Evolutionary conservation across 2,888 invertebrate genomes (phyloP), one percentile per base, ranked within the genome.

Genomic region (Agrochola lychnidis): DNA sequence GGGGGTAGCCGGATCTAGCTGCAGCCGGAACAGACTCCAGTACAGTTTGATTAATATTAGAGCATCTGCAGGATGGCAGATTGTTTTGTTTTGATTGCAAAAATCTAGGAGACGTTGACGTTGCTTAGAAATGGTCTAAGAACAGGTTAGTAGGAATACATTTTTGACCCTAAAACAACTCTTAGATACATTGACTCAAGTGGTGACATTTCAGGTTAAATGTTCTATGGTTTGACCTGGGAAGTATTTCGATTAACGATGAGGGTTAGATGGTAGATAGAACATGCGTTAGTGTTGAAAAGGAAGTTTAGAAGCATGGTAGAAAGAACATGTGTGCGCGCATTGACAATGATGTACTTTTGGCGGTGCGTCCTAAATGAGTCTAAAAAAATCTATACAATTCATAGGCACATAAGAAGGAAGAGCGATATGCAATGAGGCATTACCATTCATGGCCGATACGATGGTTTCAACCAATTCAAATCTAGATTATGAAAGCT

Each of bases 1-100:
- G 9, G 76, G 70, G 36, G 62, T 56, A 70, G 67, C 78, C 73
- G 81, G 77, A 82, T 82, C 78, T 81, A 62, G 51, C 22, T 42
- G 14, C 14, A 45, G 14, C 25, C 67, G 62, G 57, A 79, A 76
- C 67, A 25, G 30, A 30, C 51, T 69, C 10, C 22, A 12, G 3
- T 48, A 7, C 5, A 9, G 10, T 16, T 5, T 62, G 14, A 56
- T 67, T 40, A n/a, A 53, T 64, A 42, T 42, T 0, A n/a, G 1
- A 19, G 12, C 5, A n/a, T 7, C 16, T 9, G 45, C 1, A 14
- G 2, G 1, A 9, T 10, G 9, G 19, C 2, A 40, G 16, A 9
- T 2, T 30, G 7, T 51, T 36, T 53, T 9, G 4, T 7, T 51
- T 51, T n/a, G 5, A n/a, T 68, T 36, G 10, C 1, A 36, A 14